phyloP scores from a whole-genome alignment of 2,888 invertebrate species.

The Periphyllus acericola region DNA sequence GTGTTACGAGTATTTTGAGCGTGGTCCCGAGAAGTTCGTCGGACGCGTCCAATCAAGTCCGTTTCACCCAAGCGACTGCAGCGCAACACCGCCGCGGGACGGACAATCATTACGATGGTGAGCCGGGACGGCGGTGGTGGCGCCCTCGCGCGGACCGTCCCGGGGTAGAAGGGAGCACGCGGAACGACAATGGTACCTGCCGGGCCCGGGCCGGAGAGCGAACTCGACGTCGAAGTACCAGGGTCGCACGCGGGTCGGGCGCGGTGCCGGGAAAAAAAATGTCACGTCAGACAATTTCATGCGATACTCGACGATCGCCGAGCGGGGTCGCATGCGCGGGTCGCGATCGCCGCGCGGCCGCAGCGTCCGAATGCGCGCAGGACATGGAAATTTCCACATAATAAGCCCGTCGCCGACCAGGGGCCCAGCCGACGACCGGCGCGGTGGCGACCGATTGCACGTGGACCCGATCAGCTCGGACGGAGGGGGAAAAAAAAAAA shows the following conservation, averaged over 20 bases:
- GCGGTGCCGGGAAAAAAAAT: conserved; percentile 35
- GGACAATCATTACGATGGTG: no score
- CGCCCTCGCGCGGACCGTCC: background rate
- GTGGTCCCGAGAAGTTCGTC: no score
- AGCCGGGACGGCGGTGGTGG: background rate
- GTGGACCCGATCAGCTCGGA: no score
- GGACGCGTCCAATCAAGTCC: no score
- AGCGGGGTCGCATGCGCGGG: conserved; percentile 36
- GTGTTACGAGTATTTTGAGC: no score
- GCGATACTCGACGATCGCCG: conserved; percentile 31
- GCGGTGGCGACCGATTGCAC: background rate
- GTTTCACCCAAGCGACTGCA: no score
- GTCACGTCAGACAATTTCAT: conserved; percentile 50
- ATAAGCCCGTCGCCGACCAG: conserved; percentile 33
- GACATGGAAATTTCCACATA: conserved; percentile 59
- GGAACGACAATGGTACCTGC: background rate
- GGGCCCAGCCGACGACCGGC: background rate
- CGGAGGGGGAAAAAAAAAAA: no score
- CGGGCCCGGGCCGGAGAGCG: conserved; percentile 3
- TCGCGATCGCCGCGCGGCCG: background rate
- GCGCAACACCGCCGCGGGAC: no score
- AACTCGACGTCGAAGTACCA: conserved; percentile 46
- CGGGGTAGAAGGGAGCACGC: background rate
- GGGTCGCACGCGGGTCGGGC: background rate
- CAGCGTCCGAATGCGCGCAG: conserved; percentile 1